A percentile compares a stretch with the other conserved stretches of the same genome.
Evolutionary conservation across 2,888 invertebrate genomes (phyloP).

Genomic region (Agrilus mali): DNA sequence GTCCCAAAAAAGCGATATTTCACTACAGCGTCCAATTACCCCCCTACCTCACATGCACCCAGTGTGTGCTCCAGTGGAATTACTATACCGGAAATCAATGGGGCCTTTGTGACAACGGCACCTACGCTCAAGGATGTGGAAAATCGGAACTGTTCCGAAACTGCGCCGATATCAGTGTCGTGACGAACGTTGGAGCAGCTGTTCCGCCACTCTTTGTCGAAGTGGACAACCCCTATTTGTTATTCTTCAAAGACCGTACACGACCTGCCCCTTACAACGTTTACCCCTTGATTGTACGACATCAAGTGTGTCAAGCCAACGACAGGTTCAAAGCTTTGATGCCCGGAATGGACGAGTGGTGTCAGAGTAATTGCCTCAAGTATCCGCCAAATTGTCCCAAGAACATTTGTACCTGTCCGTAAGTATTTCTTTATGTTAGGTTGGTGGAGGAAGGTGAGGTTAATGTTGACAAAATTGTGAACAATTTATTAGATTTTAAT

Average conservation of each 20-base stretch:
- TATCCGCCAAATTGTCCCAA: conserved; percentile 79
- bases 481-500: too few relatives aligned
- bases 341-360: conserved; percentile 73
- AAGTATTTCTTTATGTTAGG: conserved; percentile 34
- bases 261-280: conserved; percentile 50
- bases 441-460: too few relatives aligned
- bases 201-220: conserved; percentile 58
- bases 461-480: too few relatives aligned
- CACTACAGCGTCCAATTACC: conserved; percentile 69
- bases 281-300: conserved; percentile 64
- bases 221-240: conserved; percentile 58
- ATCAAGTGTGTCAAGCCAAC: conserved; percentile 68
- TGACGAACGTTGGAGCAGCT: conserved; percentile 65
- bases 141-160: conserved; percentile 82
- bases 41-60: conserved; percentile 70
- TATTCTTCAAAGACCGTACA: conserved; percentile 60
- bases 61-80: conserved; percentile 88
- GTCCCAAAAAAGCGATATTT: conserved; percentile 31
- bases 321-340: conserved; percentile 44
- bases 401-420: conserved; percentile 70
- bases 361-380: conserved; percentile 71
- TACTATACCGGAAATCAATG: conserved; percentile 90
- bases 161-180: conserved; percentile 77
- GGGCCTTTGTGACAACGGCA: conserved; percentile 77
- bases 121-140: conserved; percentile 81